Evolutionary conservation across 2,797 vertebrate genomes (phyloP), one percentile per base, ranked within the genome.

Genomic region (Perodicticus potto): DNA sequence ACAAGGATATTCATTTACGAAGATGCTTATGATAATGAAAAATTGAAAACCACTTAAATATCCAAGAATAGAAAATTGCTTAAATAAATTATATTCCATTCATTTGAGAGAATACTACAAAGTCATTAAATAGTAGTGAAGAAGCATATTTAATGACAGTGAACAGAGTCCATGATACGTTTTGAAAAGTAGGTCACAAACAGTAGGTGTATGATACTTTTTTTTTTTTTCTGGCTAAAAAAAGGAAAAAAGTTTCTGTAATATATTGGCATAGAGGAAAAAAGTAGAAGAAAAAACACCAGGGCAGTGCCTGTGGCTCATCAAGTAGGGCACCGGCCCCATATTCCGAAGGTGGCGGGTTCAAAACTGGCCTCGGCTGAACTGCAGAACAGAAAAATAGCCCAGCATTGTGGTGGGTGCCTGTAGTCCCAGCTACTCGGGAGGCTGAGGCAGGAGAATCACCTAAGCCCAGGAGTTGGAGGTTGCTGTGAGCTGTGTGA

Each of bases 61-160:
- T n/a, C 86, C 84, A 96, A 96, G 94, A 97, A 97, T 96, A 98
- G 97, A 97, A 98, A 97, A 97, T 95, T 96, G 91, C 94, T 97
- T 97, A 96, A 97, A 97, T 98, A 97, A 97, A 97, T 97, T 74
- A 97, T 97, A 87, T 37, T 85, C 83, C 93, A 94, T 90, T 97
- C 91, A 94, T 94, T 95, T 55, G 57, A 95, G 89, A 86, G 86
- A 94, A 92, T 94, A 96, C 86, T 93, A 96, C 85, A 84, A 97
- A 96, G 77, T 94, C 96, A 96, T 95, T 97, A 96, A 96, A 84
- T 7, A 86, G 84, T 32, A 49, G 86, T 55, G 49, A 93, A 96
- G 85, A 95, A 81, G 78, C 92, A 69, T 85, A 83, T 86, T 95
- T 97, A 94, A 94, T 95, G 95, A 76, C 72, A 87, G 93, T 20